Percentiles rank a stretch among this genome's conserved stretches.
phyloP scores from a whole-genome alignment of 2,888 invertebrate genomes.

The Caprella mutica region DNA sequence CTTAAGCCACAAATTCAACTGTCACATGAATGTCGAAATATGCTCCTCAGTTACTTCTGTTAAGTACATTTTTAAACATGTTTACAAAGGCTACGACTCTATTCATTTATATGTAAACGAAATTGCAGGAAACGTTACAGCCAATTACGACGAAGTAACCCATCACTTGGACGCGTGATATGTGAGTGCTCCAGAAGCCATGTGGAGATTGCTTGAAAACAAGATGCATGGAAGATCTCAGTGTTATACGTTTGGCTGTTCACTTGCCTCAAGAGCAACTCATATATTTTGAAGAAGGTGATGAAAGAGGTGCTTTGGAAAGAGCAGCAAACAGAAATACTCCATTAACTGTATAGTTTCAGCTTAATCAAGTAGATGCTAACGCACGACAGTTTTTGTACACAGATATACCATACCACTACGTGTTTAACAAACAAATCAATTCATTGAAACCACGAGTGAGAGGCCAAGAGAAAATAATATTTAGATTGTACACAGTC shows the following conservation, averaged over 20 bases:
- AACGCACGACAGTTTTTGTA: constrained; percentile 12
- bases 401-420: constrained; percentile 21
- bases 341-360: constrained; percentile 34
- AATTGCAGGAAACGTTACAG: too few species aligned
- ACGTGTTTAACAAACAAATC: not conserved
- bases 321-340: constrained; percentile 21
- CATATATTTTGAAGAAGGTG: constrained; percentile 21
- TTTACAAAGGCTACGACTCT: not conserved
- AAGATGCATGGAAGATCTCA: constrained; percentile 36
- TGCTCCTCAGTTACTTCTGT: not conserved
- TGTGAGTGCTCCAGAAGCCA: constrained; percentile 32
- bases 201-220: constrained; percentile 35
- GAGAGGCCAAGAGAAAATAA: too few species aligned
- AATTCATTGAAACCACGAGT: constrained; percentile 3
- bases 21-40: not conserved
- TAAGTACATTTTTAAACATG: constrained; percentile 3
- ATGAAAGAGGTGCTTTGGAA: not conserved
- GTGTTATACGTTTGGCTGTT: constrained; percentile 32
- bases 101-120: not conserved
- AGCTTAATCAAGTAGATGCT: constrained; percentile 25
- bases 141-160: not conserved
- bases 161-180: not conserved
- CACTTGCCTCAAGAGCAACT: constrained; percentile 35
- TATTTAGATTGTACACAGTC: too few species aligned
- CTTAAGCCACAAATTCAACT: not conserved